Percentiles rank a stretch among this genome's conserved stretches.
Conservation (phyloP, 2,888 invertebrate species). For the Pachymerium ferrugineum region DNA sequence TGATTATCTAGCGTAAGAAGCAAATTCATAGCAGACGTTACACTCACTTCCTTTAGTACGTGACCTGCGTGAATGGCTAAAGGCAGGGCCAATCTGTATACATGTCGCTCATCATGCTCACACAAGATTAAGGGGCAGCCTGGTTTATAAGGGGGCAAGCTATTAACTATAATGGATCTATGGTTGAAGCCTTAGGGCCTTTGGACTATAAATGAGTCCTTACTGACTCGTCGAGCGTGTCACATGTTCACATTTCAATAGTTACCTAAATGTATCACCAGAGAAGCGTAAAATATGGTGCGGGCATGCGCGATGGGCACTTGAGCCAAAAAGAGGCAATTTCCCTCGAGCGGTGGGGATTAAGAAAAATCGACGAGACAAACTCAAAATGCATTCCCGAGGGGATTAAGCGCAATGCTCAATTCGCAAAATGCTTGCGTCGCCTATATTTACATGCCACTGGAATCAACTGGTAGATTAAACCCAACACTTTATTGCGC, state of each 20-base stretch:
- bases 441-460: not conserved
- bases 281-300: slow-evolving; percentile 19
- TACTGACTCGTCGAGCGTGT: slow-evolving; percentile 20
- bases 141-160: slow-evolving; percentile 21
- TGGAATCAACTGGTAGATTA: not conserved
- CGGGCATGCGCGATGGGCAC: slow-evolving; percentile 23
- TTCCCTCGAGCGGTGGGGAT: slow-evolving; percentile 9
- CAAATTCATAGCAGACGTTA: slow-evolving; percentile 9
- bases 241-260: slow-evolving; percentile 18
- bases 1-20: slow-evolving; percentile 1
- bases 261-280: slow-evolving; percentile 27
- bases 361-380: slow-evolving; percentile 13
- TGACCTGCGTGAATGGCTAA: not conserved
- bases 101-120: slow-evolving; percentile 21
- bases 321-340: slow-evolving; percentile 18
- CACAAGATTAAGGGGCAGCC: slow-evolving; percentile 2
- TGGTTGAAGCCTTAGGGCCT: slow-evolving; percentile 3
- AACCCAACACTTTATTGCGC: not conserved
- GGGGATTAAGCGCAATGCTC: not conserved
- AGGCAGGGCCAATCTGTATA: slow-evolving; percentile 17
- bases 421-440: not conserved
- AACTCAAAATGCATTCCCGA: not conserved
- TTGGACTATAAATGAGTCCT: slow-evolving; percentile 25
- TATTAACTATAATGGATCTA: slow-evolving; percentile 24
- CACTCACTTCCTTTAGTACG: not conserved